phyloP scores from a whole-genome alignment of 2,113 vertebrate species.

The Misgurnus anguillicaudatus region DNA sequence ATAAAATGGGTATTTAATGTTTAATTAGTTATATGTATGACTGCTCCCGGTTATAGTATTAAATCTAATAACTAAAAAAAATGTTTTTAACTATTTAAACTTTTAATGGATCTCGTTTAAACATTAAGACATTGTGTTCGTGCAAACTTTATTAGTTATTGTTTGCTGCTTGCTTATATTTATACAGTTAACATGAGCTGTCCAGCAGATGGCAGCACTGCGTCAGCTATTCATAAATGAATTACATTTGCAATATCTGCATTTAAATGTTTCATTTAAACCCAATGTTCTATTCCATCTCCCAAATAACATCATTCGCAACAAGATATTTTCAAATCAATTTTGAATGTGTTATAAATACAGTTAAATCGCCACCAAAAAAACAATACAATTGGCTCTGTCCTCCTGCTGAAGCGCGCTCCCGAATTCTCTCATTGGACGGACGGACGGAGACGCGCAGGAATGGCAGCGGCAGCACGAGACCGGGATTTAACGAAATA shows the following conservation, averaged over 20 bases:
- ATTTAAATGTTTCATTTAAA: background rate
- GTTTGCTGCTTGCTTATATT: background rate
- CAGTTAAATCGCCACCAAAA: background rate
- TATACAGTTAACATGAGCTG: background rate
- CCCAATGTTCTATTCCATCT: background rate
- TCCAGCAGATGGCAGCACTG: background rate
- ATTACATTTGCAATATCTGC: background rate
- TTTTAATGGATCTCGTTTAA: too few relatives aligned
- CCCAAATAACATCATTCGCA: background rate
- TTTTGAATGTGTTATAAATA: background rate
- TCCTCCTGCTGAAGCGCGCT: constrained; percentile 4
- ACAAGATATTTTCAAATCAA: background rate
- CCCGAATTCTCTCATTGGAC: background rate
- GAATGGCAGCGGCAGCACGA: constrained; percentile 37
- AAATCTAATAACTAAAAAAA: too few relatives aligned
- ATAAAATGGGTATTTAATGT: too few relatives aligned
- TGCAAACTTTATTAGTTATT: too few relatives aligned
- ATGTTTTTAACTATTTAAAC: too few relatives aligned
- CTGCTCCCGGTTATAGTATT: too few relatives aligned
- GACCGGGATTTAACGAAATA: constrained; percentile 27
- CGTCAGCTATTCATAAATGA: background rate
- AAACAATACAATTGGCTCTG: background rate
- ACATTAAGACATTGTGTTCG: too few relatives aligned
- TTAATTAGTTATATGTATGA: too few relatives aligned
- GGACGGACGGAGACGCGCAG: constrained; percentile 1